phyloP scores from a whole-genome alignment of 2,113 vertebrate genomes.

The Bambusicola thoracicus region DNA sequence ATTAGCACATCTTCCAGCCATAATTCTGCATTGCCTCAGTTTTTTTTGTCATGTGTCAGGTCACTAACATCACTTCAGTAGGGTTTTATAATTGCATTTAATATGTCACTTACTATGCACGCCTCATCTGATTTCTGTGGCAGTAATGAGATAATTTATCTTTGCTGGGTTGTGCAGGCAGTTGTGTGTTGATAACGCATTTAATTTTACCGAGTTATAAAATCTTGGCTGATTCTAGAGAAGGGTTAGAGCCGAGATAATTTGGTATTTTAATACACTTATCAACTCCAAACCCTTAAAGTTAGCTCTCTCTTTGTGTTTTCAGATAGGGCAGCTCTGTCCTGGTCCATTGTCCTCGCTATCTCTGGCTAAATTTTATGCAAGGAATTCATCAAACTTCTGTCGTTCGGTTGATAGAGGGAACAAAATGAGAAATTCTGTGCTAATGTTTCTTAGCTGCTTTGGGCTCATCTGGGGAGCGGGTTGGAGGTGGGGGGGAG shows the following conservation, averaged over 20 bases:
- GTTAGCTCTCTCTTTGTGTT: not conserved
- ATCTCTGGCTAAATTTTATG: not conserved
- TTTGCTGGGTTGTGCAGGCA: constrained; percentile 42
- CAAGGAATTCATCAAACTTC: not conserved
- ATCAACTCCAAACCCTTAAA: not conserved
- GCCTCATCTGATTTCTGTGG: constrained; percentile 61
- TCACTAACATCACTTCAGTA: constrained; percentile 61
- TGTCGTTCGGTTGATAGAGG: not conserved
- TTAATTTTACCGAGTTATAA: constrained; percentile 44
- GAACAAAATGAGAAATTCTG: not conserved
- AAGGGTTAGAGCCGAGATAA: constrained; percentile 6
- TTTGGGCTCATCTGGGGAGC: not conserved
- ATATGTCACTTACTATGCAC: constrained; percentile 55
- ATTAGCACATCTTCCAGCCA: not conserved
- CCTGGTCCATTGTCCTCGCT: not conserved
- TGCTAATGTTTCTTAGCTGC: not conserved
- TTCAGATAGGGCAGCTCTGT: not conserved
- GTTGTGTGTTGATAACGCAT: constrained; percentile 45
- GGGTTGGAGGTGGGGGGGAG: not conserved
- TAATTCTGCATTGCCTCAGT: not conserved
- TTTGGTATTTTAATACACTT: constrained; percentile 37
- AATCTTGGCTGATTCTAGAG: constrained; percentile 38
- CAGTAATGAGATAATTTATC: constrained; percentile 62
- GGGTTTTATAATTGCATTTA: constrained; percentile 69
- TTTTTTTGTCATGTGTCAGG: constrained; percentile 52